Evolutionary conservation across 2,797 vertebrate genomes (phyloP).

Genomic region (Leucoraja ocellata): DNA sequence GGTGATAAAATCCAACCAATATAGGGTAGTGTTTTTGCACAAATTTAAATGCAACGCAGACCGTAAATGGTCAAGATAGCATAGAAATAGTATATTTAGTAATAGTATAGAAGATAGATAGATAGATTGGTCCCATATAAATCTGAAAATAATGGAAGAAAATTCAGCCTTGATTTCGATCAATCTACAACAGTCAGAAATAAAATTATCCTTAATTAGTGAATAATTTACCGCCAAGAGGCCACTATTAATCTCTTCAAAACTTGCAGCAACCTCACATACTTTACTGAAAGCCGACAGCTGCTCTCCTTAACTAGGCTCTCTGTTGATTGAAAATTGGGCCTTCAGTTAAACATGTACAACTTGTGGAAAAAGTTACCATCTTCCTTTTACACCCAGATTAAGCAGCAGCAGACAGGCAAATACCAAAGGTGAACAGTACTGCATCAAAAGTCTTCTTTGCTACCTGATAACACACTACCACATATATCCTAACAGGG

Average conservation of each 20-base stretch:
- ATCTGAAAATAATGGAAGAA: constrained; percentile 26
- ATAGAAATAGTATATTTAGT: no score
- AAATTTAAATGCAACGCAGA: no score
- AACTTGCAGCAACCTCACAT: constrained; percentile 1
- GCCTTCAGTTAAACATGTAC: constrained; percentile 7
- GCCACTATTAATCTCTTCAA: neutral
- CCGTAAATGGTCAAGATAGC: no score
- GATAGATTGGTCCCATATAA: neutral
- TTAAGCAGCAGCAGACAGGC: neutral
- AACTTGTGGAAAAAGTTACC: neutral
- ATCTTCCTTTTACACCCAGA: neutral
- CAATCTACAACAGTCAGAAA: neutral
- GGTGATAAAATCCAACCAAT: no score
- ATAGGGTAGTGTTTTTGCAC: no score
- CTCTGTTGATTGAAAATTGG: neutral
- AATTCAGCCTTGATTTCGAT: neutral
- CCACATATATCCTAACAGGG: neutral
- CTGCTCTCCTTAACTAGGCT: neutral
- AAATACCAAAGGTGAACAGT: neutral
- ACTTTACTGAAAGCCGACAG: neutral
- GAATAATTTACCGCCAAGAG: constrained; percentile 11
- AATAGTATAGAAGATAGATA: no score
- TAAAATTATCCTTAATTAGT: constrained; percentile 8
- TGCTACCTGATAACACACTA: neutral
- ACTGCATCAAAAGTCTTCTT: no score